These are phyloP conservation scores for Apis cerana DNA, from an alignment of 1,140 invertebrate species.

Conservation along the genomic window DNA sequence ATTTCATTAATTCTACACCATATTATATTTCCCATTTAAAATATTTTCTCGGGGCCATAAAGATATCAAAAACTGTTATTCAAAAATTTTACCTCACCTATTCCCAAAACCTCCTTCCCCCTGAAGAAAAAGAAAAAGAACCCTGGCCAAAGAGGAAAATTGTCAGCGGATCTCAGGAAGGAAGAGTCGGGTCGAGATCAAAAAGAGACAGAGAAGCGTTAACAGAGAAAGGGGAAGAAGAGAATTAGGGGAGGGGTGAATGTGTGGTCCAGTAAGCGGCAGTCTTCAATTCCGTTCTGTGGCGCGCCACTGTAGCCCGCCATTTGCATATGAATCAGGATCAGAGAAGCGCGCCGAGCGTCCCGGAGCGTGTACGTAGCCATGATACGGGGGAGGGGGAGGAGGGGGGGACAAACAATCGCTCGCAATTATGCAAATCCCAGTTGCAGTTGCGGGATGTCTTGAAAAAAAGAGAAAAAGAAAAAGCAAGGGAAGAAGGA, in stretches of 20 bases:
- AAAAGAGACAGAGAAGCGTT: neutral
- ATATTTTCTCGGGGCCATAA: no score
- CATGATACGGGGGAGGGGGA: conserved; percentile 60
- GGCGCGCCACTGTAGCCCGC: conserved; percentile 64
- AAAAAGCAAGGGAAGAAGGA: neutral
- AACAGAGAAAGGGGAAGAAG: neutral
- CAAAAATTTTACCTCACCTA: no score
- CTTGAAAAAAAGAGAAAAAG: conserved; percentile 58
- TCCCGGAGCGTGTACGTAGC: conserved; percentile 70
- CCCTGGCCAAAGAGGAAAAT: no score
- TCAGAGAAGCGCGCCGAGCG: conserved; percentile 67
- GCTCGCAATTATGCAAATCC: conserved; percentile 79
- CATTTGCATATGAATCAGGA: conserved; percentile 79
- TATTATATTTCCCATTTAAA: no score
- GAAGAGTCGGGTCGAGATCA: neutral
- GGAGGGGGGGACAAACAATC: conserved; percentile 75
- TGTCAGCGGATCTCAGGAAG: no score
- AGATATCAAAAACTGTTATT: no score
- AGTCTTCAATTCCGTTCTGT: conserved; percentile 69
- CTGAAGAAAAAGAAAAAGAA: no score
- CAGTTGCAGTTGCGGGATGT: conserved; percentile 71
- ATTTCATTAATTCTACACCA: no score
- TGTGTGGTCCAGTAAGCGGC: conserved; percentile 71
- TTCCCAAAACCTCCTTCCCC: no score
- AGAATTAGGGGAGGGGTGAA: conserved; percentile 20